phyloP scores from a whole-genome alignment of 2,888 invertebrate genomes.

The Hypsopygia costalis region DNA sequence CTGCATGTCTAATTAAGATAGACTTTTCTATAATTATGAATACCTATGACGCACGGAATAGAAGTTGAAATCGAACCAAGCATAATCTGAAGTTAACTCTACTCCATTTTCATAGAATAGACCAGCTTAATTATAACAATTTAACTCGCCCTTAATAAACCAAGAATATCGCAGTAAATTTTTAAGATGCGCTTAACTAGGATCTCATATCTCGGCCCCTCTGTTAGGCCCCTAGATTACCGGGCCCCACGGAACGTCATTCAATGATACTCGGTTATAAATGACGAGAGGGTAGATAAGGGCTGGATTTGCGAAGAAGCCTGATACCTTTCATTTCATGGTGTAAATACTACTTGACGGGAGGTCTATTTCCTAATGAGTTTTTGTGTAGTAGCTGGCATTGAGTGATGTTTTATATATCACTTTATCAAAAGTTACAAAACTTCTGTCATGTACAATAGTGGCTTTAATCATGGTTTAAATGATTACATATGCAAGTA shows the following conservation, averaged over 20 bases:
- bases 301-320: slow-evolving; percentile 34
- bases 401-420: too few relatives aligned
- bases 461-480: too few relatives aligned
- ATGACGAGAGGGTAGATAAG: slow-evolving; percentile 48
- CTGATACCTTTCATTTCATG: slow-evolving; percentile 19
- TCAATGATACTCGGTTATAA: slow-evolving; percentile 51
- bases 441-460: too few relatives aligned
- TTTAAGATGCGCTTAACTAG: slow-evolving; percentile 8
- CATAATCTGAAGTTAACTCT: too few relatives aligned
- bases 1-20: too few relatives aligned
- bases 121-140: too few relatives aligned
- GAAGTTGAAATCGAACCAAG: too few relatives aligned
- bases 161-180: slow-evolving; percentile 5
- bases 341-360: slow-evolving; percentile 11
- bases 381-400: slow-evolving; percentile 1
- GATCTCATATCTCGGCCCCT: slow-evolving; percentile 8
- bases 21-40: too few relatives aligned
- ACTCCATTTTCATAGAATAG: too few relatives aligned
- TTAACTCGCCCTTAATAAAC: slow-evolving; percentile 1
- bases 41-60: too few relatives aligned
- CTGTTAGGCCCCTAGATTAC: slow-evolving; percentile 25
- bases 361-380: slow-evolving; percentile 8
- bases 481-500: too few relatives aligned
- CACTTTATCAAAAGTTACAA: too few relatives aligned
- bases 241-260: slow-evolving; percentile 38